Evolutionary conservation across 1,140 invertebrate species (phyloP), one percentile per base, ranked within the genome.

Genomic region (Teleogryllus occipitalis): DNA sequence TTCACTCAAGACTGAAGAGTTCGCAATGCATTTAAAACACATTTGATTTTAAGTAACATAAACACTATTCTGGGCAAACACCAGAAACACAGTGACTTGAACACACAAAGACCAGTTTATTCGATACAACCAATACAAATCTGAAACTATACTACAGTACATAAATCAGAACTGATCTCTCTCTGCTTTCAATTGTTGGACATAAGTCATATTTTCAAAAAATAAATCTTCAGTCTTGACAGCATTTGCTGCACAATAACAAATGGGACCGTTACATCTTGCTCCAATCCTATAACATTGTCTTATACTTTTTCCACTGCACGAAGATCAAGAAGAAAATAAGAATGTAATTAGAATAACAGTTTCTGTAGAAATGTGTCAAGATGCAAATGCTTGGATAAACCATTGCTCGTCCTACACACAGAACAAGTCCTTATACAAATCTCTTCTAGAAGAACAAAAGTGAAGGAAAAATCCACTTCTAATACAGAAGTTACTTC

Each of bases 401-500:
- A 10, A 77, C 76, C 76, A n/a, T 77, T 77, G 46, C 47, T 49
- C 76, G 47, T 48, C 76, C 47, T 48, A 77, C 76, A 77, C 54
- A 65, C 54, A 65, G 54, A 65, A 65, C 54, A 54, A 77, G 76
- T 77, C 76, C 76, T 48, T 77, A 77, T 48, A 77, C 76, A 77
- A 48, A 21, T 77, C 47, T 77, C 47, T 54, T 54, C 47, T 54
- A 54, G 47, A 75, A 78, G 8, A 49, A 79, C 72, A 79, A 79
- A 79, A 75, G 21, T 73, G 73, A 48, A 75, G 73, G 78, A 79
- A 79, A 79, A 79, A 73, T 79, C 78, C 65, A 49, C 78, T 72
- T 79, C 78, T 79, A 79, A 73, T 79, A 79, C 78, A 79, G 78
- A 79, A 79, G 54, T 65, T 65, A 65, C 54, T 65, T 65, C 54